A percentile compares a stretch with the other conserved stretches of the same genome.
phyloP scores from a whole-genome alignment of 2,888 invertebrate genomes.

The Scaptomyza caliginosa region DNA sequence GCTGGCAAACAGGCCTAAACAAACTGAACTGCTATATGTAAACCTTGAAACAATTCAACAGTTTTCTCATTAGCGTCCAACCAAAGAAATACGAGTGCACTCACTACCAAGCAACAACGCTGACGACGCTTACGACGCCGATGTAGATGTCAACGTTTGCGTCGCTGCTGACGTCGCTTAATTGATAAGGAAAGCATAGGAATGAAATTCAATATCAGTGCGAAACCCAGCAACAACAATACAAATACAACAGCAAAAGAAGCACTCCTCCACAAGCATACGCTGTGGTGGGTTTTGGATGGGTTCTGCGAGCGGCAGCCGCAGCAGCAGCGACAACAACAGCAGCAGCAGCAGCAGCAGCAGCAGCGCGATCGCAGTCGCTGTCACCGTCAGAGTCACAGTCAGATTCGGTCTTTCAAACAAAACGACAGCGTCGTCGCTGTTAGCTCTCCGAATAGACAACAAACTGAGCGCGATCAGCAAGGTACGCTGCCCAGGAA shows the following conservation, averaged over 20 bases:
- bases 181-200: constrained; percentile 63
- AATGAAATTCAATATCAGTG: constrained; percentile 77
- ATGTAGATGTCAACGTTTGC: background rate
- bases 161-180: constrained; percentile 7
- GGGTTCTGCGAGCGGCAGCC: constrained; percentile 46
- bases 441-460: constrained; percentile 58
- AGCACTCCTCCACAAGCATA: constrained; percentile 47
- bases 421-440: constrained; percentile 64
- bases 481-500: constrained; percentile 60
- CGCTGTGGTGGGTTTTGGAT: constrained; percentile 37
- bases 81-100: constrained; percentile 32
- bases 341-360: background rate
- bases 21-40: constrained; percentile 64
- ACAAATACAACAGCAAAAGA: constrained; percentile 9
- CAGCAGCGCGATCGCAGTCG: constrained; percentile 39
- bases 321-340: constrained; percentile 36
- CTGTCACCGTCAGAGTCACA: constrained; percentile 25
- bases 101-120: background rate
- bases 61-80: constrained; percentile 72
- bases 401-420: constrained; percentile 51
- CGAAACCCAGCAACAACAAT: constrained; percentile 56
- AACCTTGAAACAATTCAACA: constrained; percentile 78
- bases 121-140: constrained; percentile 11
- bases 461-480: constrained; percentile 55
- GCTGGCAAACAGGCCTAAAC: constrained; percentile 68